phyloP scores from a whole-genome alignment of 1,140 invertebrate genomes.

The Heliconius eleuchia region DNA sequence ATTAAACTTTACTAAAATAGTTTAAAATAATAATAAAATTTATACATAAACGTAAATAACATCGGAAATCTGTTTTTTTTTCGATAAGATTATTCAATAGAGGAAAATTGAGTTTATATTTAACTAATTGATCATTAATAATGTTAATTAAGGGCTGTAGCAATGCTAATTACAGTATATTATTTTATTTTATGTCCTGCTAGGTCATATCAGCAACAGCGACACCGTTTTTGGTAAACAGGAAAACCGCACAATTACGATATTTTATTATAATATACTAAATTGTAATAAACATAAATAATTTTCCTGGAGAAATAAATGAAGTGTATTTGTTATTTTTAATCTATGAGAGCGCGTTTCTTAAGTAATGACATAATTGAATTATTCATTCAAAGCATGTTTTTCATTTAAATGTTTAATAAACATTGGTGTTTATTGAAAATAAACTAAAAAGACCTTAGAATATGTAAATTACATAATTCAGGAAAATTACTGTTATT shows the following conservation, averaged over 20 bases:
- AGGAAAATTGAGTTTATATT: slow-evolving; percentile 28
- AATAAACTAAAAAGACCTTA: no score
- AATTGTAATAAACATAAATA: slow-evolving; percentile 13
- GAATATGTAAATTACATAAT: no score
- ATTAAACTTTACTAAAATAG: neutral
- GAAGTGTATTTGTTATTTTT: slow-evolving; percentile 10
- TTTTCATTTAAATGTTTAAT: neutral
- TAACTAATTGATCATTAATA: slow-evolving; percentile 28
- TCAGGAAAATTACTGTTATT: no score
- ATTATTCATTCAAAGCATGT: neutral
- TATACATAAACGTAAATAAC: neutral
- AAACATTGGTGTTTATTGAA: no score
- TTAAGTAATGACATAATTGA: neutral
- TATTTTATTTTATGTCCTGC: slow-evolving; percentile 20
- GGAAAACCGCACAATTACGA: slow-evolving; percentile 33
- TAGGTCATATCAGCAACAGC: neutral
- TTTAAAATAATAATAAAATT: neutral
- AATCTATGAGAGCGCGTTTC: neutral
- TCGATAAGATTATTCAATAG: slow-evolving; percentile 12
- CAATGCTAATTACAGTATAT: slow-evolving; percentile 26
- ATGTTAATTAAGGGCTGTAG: slow-evolving; percentile 27
- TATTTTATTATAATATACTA: slow-evolving; percentile 23
- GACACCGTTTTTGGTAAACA: slow-evolving; percentile 31
- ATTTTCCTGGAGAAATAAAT: slow-evolving; percentile 10
- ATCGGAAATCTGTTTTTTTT: neutral